These are phyloP conservation scores for Cynodonichthys magdalenae DNA, from an alignment of 2,797 vertebrate species.

Conservation along the genomic window DNA sequence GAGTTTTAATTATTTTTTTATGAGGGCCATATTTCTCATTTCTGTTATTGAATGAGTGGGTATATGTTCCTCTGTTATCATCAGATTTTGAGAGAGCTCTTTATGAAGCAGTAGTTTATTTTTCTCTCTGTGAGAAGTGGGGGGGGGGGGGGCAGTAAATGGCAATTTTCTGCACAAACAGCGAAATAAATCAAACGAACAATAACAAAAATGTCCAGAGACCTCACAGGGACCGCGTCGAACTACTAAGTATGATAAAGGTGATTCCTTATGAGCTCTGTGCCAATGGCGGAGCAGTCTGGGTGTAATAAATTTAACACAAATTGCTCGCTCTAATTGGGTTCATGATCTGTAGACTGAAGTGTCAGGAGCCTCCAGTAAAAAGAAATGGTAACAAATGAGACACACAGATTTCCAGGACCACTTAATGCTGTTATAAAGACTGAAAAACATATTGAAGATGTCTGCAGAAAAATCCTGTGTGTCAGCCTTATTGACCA, in stretches of 20 bases:
- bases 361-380: constrained; percentile 72
- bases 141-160: constrained; percentile 29
- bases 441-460: constrained; percentile 65
- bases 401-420: constrained; percentile 59
- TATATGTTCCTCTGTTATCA: constrained; percentile 54
- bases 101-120: constrained; percentile 64
- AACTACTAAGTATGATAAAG: constrained; percentile 59
- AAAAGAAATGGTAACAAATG: constrained; percentile 71
- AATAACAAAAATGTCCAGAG: constrained; percentile 74
- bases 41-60: constrained; percentile 26
- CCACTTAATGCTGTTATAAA: constrained; percentile 73
- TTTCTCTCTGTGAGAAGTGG: constrained; percentile 55
- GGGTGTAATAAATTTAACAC: constrained; percentile 74
- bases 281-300: constrained; percentile 58
- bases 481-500: constrained; percentile 56
- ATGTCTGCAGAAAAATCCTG: constrained; percentile 56
- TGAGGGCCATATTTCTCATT: constrained; percentile 12
- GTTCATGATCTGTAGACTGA: constrained; percentile 78
- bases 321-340: constrained; percentile 83
- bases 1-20: background rate
- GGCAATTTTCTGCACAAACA: constrained; percentile 50
- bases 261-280: constrained; percentile 59
- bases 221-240: constrained; percentile 47
- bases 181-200: constrained; percentile 76
- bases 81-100: constrained; percentile 49